A percentile compares a stretch with the other conserved stretches of the same genome.
These are phyloP conservation scores for Caenorhabditis wallacei DNA, from an alignment of 2,888 invertebrate species.

Conservation along the genomic window DNA sequence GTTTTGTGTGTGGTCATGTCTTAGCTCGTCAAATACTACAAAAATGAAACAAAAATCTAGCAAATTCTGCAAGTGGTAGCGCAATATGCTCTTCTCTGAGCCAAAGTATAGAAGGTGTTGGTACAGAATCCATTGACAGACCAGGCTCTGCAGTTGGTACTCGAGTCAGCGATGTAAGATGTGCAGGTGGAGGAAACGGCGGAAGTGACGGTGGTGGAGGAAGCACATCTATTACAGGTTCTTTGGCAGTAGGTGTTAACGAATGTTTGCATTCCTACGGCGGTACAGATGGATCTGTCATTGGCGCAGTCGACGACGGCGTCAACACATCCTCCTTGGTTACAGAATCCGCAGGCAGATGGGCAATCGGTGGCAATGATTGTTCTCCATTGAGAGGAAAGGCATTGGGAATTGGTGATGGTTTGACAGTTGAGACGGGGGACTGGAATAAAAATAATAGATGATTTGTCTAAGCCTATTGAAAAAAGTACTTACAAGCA, in stretches of 20 bases:
- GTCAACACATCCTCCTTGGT: slow-evolving; percentile 65
- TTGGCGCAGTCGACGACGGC: slow-evolving; percentile 50
- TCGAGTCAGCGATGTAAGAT: slow-evolving; percentile 36
- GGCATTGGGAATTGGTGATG: slow-evolving; percentile 58
- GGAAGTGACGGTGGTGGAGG: slow-evolving; percentile 16
- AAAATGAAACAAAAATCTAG: slow-evolving; percentile 2
- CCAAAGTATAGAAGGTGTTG: slow-evolving; percentile 46
- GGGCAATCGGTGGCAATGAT: slow-evolving; percentile 66
- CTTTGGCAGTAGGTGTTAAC: slow-evolving; percentile 69
- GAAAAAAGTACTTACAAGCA: slow-evolving; percentile 37
- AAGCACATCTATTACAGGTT: slow-evolving; percentile 62
- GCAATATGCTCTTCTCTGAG: slow-evolving; percentile 40
- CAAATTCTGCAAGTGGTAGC: slow-evolving; percentile 53
- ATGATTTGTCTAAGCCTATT: background rate
- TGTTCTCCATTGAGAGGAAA: slow-evolving; percentile 56
- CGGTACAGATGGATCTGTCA: slow-evolving; percentile 47
- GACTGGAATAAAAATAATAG: slow-evolving; percentile 5
- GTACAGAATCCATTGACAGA: slow-evolving; percentile 43
- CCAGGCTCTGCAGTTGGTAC: slow-evolving; percentile 28
- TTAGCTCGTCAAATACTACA: background rate
- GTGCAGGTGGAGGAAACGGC: background rate
- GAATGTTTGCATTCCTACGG: slow-evolving; percentile 48
- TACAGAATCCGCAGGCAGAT: slow-evolving; percentile 65
- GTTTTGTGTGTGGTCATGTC: background rate
- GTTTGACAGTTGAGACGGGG: slow-evolving; percentile 51